These are phyloP conservation scores for Agrotis exclamationis DNA, from an alignment of 2,888 invertebrate genomes.

Conservation along the genomic window DNA sequence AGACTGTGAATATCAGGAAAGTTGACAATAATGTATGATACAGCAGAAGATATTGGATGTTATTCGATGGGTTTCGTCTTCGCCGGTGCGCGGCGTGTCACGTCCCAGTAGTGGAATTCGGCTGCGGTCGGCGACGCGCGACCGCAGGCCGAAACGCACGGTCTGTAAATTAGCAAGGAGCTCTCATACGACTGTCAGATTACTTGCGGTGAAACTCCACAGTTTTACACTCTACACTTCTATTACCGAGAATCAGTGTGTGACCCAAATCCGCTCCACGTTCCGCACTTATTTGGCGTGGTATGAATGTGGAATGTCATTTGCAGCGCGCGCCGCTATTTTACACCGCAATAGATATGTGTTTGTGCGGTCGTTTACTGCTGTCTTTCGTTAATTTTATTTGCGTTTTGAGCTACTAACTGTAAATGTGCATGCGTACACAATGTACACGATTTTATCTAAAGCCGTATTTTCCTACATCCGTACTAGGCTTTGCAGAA, in stretches of 20 bases:
- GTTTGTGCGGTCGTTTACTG: slow-evolving; percentile 77
- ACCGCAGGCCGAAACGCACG: slow-evolving; percentile 86
- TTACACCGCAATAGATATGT: slow-evolving; percentile 81
- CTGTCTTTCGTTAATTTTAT: slow-evolving; percentile 79
- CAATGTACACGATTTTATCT: slow-evolving; percentile 73
- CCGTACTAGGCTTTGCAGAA: slow-evolving; percentile 67
- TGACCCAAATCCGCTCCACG: slow-evolving; percentile 84
- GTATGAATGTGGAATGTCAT: slow-evolving; percentile 84
- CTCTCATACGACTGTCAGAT: slow-evolving; percentile 81
- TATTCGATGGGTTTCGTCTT: slow-evolving; percentile 28
- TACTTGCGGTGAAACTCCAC: slow-evolving; percentile 85
- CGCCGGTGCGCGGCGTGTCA: slow-evolving; percentile 30
- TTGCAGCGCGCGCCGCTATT: slow-evolving; percentile 82
- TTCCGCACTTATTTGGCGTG: slow-evolving; percentile 82
- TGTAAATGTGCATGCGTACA: slow-evolving; percentile 71
- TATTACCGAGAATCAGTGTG: slow-evolving; percentile 85
- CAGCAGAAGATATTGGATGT: background rate
- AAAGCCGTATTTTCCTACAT: slow-evolving; percentile 70
- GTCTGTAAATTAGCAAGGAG: slow-evolving; percentile 85
- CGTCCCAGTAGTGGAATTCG: slow-evolving; percentile 82
- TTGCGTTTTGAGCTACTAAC: slow-evolving; percentile 75
- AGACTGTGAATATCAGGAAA: background rate
- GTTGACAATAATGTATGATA: background rate
- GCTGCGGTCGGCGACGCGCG: slow-evolving; percentile 82
- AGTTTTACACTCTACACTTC: slow-evolving; percentile 78